Conservation (phyloP, 2,113 vertebrate species). For the Rattus rattus region DNA sequence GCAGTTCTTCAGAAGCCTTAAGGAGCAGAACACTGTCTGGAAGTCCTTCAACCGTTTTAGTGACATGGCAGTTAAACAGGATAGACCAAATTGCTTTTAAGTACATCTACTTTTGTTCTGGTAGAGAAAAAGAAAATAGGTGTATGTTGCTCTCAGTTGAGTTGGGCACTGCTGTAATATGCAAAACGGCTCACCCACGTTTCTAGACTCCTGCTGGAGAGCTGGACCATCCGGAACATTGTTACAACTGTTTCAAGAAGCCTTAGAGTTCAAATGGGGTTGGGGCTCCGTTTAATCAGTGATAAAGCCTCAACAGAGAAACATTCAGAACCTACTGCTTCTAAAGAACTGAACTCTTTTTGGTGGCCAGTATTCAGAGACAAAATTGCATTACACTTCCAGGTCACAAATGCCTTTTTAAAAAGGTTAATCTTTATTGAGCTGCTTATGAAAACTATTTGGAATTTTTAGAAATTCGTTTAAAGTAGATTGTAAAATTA, state of each 20-base stretch:
- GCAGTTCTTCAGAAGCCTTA: constrained; percentile 24
- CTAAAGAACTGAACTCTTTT: constrained; percentile 52
- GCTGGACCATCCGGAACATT: constrained; percentile 20
- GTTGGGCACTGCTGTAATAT: neutral
- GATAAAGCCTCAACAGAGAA: constrained; percentile 19
- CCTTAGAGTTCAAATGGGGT: constrained; percentile 44
- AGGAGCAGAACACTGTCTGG: constrained; percentile 38
- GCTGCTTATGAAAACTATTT: constrained; percentile 66
- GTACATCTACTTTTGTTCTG: neutral
- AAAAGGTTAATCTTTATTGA: constrained; percentile 61
- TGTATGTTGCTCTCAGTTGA: neutral
- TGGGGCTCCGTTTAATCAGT: constrained; percentile 26
- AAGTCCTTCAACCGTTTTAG: constrained; percentile 43
- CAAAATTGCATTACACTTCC: constrained; percentile 56
- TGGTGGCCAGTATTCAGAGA: constrained; percentile 35
- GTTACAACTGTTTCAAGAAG: constrained; percentile 40
- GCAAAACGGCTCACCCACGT: constrained; percentile 14
- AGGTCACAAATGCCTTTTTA: constrained; percentile 52
- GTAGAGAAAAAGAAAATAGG: neutral
- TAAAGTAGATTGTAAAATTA: constrained; percentile 67
- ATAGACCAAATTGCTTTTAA: constrained; percentile 42
- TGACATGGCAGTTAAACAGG: constrained; percentile 35
- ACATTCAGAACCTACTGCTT: constrained; percentile 53
- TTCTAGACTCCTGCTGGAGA: constrained; percentile 50
- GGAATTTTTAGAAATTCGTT: constrained; percentile 66